Percentiles rank a stretch among this genome's conserved stretches.
phyloP scores from a whole-genome alignment of 1,140 invertebrate species.

The Geopemphigus sp. region DNA sequence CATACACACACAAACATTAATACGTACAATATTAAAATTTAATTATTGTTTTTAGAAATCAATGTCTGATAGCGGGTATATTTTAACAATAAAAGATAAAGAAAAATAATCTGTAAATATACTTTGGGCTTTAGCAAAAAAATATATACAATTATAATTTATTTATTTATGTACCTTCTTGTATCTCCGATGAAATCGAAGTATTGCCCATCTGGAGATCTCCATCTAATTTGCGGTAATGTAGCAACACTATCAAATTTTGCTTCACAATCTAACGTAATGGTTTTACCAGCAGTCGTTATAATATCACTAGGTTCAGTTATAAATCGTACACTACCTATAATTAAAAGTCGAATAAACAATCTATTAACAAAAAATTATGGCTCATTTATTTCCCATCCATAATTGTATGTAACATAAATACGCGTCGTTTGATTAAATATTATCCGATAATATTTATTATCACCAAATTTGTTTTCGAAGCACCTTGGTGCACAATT shows the following conservation, averaged over 20 bases:
- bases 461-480: no score
- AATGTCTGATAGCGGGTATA: no score
- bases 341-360: background rate
- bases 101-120: background rate
- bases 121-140: background rate
- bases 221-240: slow-evolving; percentile 46
- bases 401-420: no score
- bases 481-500: no score
- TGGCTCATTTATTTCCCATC: no score
- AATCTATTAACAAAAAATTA: no score
- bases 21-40: no score
- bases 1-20: no score
- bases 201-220: slow-evolving; percentile 25
- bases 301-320: slow-evolving; percentile 46
- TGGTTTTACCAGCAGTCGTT: slow-evolving; percentile 55
- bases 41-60: no score
- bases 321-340: slow-evolving; percentile 44
- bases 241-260: slow-evolving; percentile 50
- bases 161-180: slow-evolving; percentile 33
- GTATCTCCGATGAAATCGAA: slow-evolving; percentile 41
- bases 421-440: no score
- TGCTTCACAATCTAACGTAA: slow-evolving; percentile 53
- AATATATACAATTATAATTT: background rate
- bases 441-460: no score
- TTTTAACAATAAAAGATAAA: background rate